Evolutionary conservation across 2,797 vertebrate genomes (phyloP).

Genomic region (Gymnopithys bicolor): DNA sequence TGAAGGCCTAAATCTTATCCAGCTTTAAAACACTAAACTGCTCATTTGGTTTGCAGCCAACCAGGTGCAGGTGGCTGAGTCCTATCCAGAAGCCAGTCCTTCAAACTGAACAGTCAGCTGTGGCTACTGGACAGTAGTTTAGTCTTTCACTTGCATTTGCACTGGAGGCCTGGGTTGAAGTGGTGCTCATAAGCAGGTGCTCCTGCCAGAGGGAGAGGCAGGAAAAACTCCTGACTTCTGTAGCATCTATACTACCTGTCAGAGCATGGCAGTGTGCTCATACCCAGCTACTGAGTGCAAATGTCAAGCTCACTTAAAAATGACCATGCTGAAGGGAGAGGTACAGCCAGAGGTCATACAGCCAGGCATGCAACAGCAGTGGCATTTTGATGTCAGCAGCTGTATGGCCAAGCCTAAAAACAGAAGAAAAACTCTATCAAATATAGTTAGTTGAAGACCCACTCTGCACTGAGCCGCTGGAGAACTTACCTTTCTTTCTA

Average conservation of each 20-base stretch:
- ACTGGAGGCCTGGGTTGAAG: neutral
- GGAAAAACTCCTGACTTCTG: neutral
- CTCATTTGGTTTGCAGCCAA: neutral
- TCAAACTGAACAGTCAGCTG: neutral
- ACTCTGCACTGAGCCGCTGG: neutral
- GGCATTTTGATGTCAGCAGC: neutral
- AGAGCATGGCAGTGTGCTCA: neutral
- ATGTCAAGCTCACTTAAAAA: neutral
- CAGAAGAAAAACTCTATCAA: neutral
- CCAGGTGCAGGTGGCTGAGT: neutral
- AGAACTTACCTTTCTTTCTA: neutral
- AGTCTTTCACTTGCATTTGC: neutral
- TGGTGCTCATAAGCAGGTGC: fast-evolving
- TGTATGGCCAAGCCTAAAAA: neutral
- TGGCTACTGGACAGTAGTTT: neutral
- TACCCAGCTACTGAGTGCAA: neutral
- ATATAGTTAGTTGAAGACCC: neutral
- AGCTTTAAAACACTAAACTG: neutral
- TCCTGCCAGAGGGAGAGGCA: neutral
- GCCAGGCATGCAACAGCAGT: neutral
- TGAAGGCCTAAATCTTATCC: neutral
- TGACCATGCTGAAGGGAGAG: neutral
- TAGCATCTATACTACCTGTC: neutral
- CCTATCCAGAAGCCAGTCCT: neutral
- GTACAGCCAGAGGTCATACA: neutral